Conservation (phyloP, 2,888 invertebrate species). For the Yponomeuta sedellus region DNA sequence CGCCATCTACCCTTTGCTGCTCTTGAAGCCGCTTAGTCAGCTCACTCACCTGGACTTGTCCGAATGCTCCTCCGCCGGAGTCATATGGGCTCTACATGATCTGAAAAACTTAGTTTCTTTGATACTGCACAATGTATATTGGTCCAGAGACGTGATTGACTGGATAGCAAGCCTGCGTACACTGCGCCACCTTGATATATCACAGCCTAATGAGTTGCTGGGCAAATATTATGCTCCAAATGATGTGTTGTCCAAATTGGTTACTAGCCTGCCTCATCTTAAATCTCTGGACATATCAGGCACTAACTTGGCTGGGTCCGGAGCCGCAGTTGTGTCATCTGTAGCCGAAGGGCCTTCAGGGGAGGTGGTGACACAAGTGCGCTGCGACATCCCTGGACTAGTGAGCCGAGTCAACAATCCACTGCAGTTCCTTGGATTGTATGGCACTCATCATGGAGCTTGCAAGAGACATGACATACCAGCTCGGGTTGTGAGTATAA, state of each 20-base stretch:
- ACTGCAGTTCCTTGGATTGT: constrained; percentile 93
- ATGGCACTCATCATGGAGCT: constrained; percentile 92
- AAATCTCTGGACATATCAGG: constrained; percentile 95
- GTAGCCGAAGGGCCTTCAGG: constrained; percentile 57
- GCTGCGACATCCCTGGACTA: constrained; percentile 91
- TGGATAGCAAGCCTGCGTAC: constrained; percentile 76
- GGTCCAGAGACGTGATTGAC: constrained; percentile 78
- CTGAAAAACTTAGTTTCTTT: constrained; percentile 83
- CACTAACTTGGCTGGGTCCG: constrained; percentile 94
- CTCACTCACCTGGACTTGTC: constrained; percentile 85
- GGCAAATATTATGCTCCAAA: constrained; percentile 87
- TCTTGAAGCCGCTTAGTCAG: constrained; percentile 76
- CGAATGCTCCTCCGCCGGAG: constrained; percentile 78
- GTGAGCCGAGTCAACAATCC: constrained; percentile 84
- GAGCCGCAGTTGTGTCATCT: constrained; percentile 78
- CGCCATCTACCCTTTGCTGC: constrained; percentile 65
- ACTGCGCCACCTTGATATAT: constrained; percentile 88
- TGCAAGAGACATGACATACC: constrained; percentile 94
- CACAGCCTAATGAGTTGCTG: constrained; percentile 82
- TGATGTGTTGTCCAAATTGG: constrained; percentile 81
- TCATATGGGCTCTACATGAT: constrained; percentile 80
- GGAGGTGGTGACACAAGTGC: constrained; percentile 42
- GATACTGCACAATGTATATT: constrained; percentile 87
- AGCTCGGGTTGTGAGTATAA: constrained; percentile 83
- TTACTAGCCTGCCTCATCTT: constrained; percentile 84